Conservation (phyloP, 2,113 vertebrate genomes). For the Emydocephalus ijimae region DNA sequence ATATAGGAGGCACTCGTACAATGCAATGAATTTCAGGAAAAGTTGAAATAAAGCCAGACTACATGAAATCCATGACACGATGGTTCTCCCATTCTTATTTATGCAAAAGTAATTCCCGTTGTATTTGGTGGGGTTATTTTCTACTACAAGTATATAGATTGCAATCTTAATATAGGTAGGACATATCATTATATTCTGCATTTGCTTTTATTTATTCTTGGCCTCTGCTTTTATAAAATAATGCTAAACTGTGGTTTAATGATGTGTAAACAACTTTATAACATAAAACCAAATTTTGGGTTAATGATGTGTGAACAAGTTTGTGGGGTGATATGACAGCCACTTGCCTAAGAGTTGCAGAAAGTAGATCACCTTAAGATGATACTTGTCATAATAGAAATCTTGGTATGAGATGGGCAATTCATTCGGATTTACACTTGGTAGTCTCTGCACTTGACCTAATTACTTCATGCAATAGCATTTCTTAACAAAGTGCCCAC, state of each 20-base stretch:
- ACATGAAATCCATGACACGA: background rate
- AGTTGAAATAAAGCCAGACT: background rate
- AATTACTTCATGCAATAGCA: slow-evolving; percentile 22
- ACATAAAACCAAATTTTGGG: background rate
- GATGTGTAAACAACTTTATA: background rate
- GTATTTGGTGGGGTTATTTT: background rate
- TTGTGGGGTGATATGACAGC: background rate
- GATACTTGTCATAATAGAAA: background rate
- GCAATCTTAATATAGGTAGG: background rate
- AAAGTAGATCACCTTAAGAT: background rate
- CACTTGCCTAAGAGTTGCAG: background rate
- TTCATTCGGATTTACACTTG: slow-evolving; percentile 11
- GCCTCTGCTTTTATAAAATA: background rate
- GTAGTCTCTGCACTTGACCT: slow-evolving; percentile 28
- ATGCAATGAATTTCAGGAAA: background rate
- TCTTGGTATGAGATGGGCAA: background rate
- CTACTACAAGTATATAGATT: background rate
- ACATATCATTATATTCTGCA: background rate
- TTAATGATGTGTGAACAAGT: background rate
- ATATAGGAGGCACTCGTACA: background rate
- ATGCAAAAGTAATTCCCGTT: background rate
- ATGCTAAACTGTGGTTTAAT: background rate
- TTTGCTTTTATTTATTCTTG: background rate
- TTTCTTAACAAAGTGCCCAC: background rate
- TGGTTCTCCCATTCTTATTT: background rate